These are phyloP conservation scores for Colostygia pectinataria DNA, from an alignment of 2,888 invertebrate genomes.

Conservation along the genomic window DNA sequence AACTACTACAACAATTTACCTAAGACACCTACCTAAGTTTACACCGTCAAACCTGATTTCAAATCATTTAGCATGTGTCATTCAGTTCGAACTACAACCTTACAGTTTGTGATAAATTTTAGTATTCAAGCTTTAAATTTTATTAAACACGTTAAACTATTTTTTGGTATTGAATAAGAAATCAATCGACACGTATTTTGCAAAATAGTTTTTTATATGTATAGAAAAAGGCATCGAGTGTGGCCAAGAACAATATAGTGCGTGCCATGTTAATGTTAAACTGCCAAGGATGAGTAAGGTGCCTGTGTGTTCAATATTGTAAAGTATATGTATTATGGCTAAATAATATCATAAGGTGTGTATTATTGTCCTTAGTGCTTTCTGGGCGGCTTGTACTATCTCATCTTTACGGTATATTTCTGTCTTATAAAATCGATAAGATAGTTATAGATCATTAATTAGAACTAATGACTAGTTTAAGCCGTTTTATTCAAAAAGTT, in stretches of 20 bases:
- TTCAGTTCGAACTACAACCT: constrained; percentile 48
- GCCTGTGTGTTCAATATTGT: constrained; percentile 77
- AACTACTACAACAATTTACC: no score
- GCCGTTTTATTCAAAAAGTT: no score
- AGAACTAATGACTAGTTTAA: no score
- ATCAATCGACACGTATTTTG: constrained; percentile 31
- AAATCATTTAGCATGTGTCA: constrained; percentile 29
- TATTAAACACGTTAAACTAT: constrained; percentile 35
- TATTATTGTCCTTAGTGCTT: constrained; percentile 2
- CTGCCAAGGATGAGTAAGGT: constrained; percentile 73
- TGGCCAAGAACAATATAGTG: constrained; percentile 42
- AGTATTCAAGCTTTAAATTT: constrained; percentile 35
- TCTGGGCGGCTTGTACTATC: constrained; percentile 18
- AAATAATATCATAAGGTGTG: constrained; percentile 43
- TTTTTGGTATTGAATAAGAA: constrained; percentile 37
- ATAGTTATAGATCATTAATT: no score
- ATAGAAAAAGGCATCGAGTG: constrained; percentile 41
- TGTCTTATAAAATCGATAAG: no score
- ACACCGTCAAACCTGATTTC: not conserved
- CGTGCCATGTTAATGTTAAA: constrained; percentile 72
- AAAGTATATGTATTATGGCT: constrained; percentile 53
- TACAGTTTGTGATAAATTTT: constrained; percentile 62
- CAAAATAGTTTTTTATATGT: constrained; percentile 20
- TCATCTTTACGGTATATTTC: not conserved
- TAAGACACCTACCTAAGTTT: no score